These are phyloP conservation scores for Montipora efflorescens DNA, from an alignment of 64 coral and sea anemone genomes.

Conservation along the genomic window DNA sequence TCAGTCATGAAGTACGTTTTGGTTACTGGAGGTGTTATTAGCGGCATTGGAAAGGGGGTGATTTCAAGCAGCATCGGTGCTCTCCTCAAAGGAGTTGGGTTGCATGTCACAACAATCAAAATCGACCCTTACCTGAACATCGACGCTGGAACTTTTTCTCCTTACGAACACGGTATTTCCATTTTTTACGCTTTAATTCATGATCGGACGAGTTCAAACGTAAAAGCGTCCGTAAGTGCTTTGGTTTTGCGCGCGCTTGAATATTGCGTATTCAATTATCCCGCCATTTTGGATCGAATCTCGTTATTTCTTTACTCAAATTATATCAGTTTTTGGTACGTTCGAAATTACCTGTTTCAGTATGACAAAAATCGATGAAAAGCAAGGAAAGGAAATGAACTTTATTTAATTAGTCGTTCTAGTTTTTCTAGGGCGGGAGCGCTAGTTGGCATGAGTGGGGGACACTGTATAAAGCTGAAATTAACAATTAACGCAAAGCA, in stretches of 20 bases:
- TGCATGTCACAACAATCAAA: conserved; percentile 92
- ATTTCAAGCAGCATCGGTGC: conserved; percentile 96
- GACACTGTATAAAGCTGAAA: too few species aligned
- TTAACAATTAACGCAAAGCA: too few species aligned
- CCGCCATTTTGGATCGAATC: neutral
- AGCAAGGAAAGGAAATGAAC: too few species aligned
- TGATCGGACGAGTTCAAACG: neutral
- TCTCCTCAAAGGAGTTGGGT: conserved; percentile 82
- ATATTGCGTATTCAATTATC: neutral
- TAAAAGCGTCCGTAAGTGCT: neutral
- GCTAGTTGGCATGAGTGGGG: too few species aligned
- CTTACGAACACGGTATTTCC: conserved; percentile 87
- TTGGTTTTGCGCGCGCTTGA: neutral
- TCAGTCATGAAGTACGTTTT: conserved; percentile 95
- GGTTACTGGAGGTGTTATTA: conserved; percentile 98
- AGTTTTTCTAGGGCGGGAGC: too few species aligned
- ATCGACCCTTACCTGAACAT: conserved; percentile 97
- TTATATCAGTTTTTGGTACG: too few species aligned
- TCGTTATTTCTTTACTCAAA: too few species aligned
- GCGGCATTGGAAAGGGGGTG: conserved; percentile 95
- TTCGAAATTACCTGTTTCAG: too few species aligned
- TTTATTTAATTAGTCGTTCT: too few species aligned
- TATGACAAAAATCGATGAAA: too few species aligned
- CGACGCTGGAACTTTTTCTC: conserved; percentile 87
- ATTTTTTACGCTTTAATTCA: neutral